Conservation (phyloP, 2,888 invertebrate species). For the Molorchus minor region DNA sequence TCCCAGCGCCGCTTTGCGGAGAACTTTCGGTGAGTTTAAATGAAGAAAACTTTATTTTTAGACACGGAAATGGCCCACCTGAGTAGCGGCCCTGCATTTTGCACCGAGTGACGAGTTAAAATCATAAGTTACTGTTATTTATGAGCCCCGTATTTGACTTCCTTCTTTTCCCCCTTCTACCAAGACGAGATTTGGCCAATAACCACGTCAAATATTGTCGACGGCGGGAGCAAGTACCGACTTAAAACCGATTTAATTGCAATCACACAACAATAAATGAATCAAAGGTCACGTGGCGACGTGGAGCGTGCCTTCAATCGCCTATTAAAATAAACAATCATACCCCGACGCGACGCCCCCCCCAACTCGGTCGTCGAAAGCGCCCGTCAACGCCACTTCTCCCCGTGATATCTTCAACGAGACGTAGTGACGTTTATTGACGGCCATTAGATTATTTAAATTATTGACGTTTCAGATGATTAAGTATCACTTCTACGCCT, state of each 20-base stretch:
- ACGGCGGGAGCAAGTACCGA: slow-evolving; percentile 22
- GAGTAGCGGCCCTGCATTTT: no score
- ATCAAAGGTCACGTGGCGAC: slow-evolving; percentile 47
- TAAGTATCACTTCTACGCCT: no score
- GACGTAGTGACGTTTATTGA: slow-evolving; percentile 13
- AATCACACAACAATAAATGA: slow-evolving; percentile 45
- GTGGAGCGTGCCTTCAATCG: slow-evolving; percentile 50
- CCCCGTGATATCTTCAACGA: slow-evolving; percentile 9
- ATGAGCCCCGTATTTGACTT: background rate
- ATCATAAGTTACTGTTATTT: no score
- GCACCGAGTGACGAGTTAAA: no score
- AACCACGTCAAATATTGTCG: background rate
- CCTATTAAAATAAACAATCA: slow-evolving; percentile 54
- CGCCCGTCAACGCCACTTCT: slow-evolving; percentile 25
- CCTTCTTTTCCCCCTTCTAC: background rate
- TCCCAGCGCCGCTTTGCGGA: no score
- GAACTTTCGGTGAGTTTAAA: no score
- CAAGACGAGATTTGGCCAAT: slow-evolving; percentile 15
- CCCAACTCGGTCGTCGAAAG: background rate
- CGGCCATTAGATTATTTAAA: background rate
- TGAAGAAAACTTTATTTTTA: no score
- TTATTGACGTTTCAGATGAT: no score
- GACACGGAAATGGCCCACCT: no score
- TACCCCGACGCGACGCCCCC: slow-evolving; percentile 10
- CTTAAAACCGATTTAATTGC: slow-evolving; percentile 52